Conservation (phyloP, 2,888 invertebrate species). For the Scaeva pyrastri region DNA sequence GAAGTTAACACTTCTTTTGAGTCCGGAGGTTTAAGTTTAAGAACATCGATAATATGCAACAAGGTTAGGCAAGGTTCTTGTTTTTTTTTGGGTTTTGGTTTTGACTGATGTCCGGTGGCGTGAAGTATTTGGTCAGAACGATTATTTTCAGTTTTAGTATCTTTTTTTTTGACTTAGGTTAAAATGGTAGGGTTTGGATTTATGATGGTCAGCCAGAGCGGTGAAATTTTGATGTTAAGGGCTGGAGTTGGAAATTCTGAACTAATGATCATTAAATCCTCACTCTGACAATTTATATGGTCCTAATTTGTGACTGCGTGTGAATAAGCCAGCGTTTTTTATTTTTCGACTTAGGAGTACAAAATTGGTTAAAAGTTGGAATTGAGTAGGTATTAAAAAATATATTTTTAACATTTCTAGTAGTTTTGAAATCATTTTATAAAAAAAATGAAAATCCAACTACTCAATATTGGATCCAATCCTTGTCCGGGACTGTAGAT, state of each 20-base stretch:
- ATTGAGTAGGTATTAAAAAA: no score
- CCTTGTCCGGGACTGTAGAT: no score
- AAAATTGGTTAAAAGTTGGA: no score
- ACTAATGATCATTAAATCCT: conserved; percentile 37
- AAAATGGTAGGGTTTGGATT: conserved; percentile 44
- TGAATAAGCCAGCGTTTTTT: no score
- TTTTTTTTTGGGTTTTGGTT: background rate
- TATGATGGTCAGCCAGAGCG: conserved; percentile 33
- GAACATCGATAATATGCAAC: conserved; percentile 26
- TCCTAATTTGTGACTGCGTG: no score
- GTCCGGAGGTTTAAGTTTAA: conserved; percentile 19
- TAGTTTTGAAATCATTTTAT: no score
- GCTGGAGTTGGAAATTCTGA: conserved; percentile 35
- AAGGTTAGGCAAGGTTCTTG: conserved; percentile 9
- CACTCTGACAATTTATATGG: conserved; percentile 22
- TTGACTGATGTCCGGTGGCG: conserved; percentile 72
- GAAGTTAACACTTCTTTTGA: conserved; percentile 83
- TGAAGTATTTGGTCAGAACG: conserved; percentile 37
- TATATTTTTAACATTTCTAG: no score
- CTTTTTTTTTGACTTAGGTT: background rate
- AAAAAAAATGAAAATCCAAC: no score
- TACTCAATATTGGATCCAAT: no score
- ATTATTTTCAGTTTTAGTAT: conserved; percentile 16
- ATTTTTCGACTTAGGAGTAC: no score
- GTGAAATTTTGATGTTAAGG: conserved; percentile 5